Conservation (phyloP, 1,140 invertebrate species). For the Triops longicaudatus region DNA sequence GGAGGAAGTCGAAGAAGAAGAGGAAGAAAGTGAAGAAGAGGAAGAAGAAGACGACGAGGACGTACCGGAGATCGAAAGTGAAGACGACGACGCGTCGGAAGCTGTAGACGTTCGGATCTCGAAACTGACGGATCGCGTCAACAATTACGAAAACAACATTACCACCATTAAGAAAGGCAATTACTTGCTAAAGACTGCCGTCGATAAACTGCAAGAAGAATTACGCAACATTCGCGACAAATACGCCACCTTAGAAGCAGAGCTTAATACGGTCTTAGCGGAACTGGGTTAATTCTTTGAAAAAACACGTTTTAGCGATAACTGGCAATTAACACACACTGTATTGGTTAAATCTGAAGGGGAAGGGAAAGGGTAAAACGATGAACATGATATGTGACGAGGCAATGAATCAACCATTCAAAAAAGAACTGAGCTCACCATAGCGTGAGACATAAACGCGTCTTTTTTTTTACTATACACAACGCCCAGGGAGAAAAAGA, state of each 20-base stretch:
- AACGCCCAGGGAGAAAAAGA: background rate
- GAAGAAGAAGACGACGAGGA: conserved; percentile 38
- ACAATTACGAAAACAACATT: conserved; percentile 64
- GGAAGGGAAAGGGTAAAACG: background rate
- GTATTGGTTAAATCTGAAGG: conserved; percentile 8
- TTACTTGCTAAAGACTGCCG: conserved; percentile 71
- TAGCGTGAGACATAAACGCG: background rate
- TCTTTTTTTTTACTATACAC: background rate
- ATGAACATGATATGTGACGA: conserved; percentile 15
- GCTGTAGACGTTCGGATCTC: conserved; percentile 29
- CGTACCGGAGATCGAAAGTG: conserved; percentile 46
- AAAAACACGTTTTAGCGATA: background rate
- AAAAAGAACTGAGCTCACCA: background rate
- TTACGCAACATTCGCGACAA: conserved; percentile 68
- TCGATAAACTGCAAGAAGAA: conserved; percentile 74
- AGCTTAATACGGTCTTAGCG: conserved; percentile 67
- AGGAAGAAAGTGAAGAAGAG: conserved; percentile 61
- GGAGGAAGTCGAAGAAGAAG: conserved; percentile 41
- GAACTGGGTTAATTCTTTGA: conserved; percentile 50
- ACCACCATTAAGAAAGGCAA: conserved; percentile 74
- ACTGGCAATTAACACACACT: background rate
- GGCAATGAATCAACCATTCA: conserved; percentile 15
- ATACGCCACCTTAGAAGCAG: conserved; percentile 63
- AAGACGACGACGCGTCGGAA: conserved; percentile 53
- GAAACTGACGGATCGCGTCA: conserved; percentile 37